These are phyloP conservation scores for Poeciliopsis occidentalis DNA, from an alignment of 2,113 vertebrate species.

Conservation along the genomic window DNA sequence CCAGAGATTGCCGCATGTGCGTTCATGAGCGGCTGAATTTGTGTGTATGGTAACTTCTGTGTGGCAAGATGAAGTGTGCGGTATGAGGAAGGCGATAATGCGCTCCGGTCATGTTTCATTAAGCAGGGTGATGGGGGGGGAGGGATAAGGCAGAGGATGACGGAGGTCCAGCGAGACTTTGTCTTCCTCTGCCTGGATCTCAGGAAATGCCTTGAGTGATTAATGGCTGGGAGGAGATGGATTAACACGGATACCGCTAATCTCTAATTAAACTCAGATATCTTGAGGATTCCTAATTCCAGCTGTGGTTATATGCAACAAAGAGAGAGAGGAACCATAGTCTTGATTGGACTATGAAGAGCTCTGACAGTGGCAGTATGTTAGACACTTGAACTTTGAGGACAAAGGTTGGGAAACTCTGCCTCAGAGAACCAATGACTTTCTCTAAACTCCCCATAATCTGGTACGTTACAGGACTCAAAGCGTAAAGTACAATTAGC, in stretches of 20 bases:
- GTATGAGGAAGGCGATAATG: conserved; percentile 48
- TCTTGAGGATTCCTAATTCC: conserved; percentile 28
- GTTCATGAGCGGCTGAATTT: conserved; percentile 6
- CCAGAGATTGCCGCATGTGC: background rate
- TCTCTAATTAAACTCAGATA: conserved; percentile 55
- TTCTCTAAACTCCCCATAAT: no score
- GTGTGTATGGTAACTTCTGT: conserved; percentile 49
- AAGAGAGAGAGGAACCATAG: conserved; percentile 2
- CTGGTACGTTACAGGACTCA: no score
- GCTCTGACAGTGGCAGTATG: background rate
- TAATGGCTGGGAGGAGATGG: conserved; percentile 30
- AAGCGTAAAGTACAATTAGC: no score
- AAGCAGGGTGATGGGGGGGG: conserved; percentile 37
- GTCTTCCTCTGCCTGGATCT: conserved; percentile 14
- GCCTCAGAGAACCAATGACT: no score
- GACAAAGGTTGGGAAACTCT: no score
- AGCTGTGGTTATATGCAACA: conserved; percentile 33
- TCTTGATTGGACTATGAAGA: background rate
- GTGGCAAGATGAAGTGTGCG: conserved; percentile 55
- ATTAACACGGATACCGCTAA: conserved; percentile 48
- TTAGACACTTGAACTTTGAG: background rate
- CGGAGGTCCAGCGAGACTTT: conserved; percentile 43
- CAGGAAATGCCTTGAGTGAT: conserved; percentile 46
- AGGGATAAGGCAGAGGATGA: conserved; percentile 15
- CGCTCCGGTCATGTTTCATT: conserved; percentile 67